Percentiles rank a stretch among this genome's conserved stretches.
Evolutionary conservation across 2,113 vertebrate species (phyloP).

Genomic region (Barbus barbus): DNA sequence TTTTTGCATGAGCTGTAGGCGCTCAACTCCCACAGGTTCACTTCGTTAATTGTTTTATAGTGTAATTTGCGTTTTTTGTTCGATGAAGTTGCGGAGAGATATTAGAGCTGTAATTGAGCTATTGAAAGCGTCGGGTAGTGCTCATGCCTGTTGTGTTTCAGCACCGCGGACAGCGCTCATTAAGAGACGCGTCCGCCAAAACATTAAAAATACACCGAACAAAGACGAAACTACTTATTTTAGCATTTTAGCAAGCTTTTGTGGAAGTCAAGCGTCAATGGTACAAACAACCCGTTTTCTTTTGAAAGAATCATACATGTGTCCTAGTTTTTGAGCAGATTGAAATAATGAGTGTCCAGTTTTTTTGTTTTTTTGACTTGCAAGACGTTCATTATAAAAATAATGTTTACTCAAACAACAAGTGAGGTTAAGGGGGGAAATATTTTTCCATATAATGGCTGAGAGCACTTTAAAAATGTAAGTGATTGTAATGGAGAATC

Average conservation of each 20-base stretch:
- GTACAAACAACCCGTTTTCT: background rate
- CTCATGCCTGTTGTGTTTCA: conserved; percentile 17
- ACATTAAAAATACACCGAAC: background rate
- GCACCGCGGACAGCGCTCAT: conserved; percentile 47
- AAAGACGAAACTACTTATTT: background rate
- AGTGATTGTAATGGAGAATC: background rate
- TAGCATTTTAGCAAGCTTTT: background rate
- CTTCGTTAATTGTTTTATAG: background rate
- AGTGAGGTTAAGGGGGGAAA: background rate
- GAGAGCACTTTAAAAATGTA: background rate
- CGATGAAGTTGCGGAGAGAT: background rate
- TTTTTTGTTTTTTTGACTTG: background rate
- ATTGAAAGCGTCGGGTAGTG: background rate
- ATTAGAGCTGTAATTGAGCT: background rate
- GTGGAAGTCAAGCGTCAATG: background rate
- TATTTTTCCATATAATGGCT: background rate
- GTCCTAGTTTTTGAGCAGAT: conserved; percentile 5
- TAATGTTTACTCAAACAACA: background rate
- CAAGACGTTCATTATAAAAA: background rate
- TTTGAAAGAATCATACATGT: background rate
- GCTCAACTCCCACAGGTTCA: conserved; percentile 13
- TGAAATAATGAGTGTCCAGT: background rate
- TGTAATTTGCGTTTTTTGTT: background rate
- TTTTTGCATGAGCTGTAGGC: background rate
- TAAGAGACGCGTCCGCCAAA: conserved; percentile 1